Percentiles rank a stretch among this genome's conserved stretches.
Conservation (phyloP, 2,113 vertebrate genomes). For the Saimiri boliviensis region DNA sequence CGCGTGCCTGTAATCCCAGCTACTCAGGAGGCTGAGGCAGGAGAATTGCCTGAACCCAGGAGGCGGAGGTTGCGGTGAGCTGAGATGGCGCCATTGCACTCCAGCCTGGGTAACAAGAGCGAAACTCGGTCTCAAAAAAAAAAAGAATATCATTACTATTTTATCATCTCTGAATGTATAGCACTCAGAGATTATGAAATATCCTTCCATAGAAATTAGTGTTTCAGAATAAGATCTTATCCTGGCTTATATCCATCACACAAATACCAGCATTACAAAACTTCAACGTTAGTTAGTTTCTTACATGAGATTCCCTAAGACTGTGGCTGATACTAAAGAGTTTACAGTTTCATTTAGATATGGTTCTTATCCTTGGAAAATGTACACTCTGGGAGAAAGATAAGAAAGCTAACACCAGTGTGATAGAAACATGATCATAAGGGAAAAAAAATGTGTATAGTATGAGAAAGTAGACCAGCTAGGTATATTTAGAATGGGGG, state of each 20-base stretch:
- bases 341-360: constrained; percentile 9
- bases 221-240: constrained; percentile 22
- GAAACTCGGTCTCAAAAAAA: too few species aligned
- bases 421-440: constrained; percentile 15
- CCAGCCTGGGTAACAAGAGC: too few species aligned
- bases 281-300: background rate
- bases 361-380: constrained; percentile 1
- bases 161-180: background rate
- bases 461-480: background rate
- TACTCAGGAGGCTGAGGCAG: too few species aligned
- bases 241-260: background rate
- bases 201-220: background rate
- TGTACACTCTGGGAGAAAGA: background rate
- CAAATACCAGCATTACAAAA: background rate
- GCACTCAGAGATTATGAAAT: background rate
- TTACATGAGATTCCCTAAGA: background rate
- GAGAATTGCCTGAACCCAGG: too few species aligned
- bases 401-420: background rate
- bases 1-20: too few species aligned
- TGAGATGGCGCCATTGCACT: too few species aligned
- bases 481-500: constrained; percentile 2
- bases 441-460: background rate
- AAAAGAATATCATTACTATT: background rate
- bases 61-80: too few species aligned
- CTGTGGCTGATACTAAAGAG: background rate